Percentiles rank a stretch among this genome's conserved stretches.
Conservation (phyloP, 1,140 invertebrate genomes). For the Apis florea region DNA sequence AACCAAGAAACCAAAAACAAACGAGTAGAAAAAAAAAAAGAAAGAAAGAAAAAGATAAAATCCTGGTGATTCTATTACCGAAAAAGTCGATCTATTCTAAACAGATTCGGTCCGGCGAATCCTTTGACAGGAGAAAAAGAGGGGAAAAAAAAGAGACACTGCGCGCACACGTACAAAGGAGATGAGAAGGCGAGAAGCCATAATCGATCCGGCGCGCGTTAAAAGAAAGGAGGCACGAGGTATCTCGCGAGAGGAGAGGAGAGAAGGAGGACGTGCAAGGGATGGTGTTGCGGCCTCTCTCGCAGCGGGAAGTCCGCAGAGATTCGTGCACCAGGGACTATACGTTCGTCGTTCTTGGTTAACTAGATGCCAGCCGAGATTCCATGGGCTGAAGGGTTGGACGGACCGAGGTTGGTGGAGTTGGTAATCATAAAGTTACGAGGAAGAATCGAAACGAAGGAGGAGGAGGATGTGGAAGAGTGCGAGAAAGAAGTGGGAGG, state of each 20-base stretch:
- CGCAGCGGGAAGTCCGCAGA: constrained; percentile 64
- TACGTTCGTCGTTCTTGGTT: constrained; percentile 60
- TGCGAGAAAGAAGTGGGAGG: neutral
- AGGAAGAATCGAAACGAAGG: constrained; percentile 3
- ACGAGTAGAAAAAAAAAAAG: neutral
- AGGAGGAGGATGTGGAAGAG: neutral
- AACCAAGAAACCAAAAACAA: constrained; percentile 30
- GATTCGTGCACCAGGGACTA: constrained; percentile 65
- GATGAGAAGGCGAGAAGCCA: constrained; percentile 46
- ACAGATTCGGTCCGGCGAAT: constrained; percentile 16
- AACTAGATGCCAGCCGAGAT: constrained; percentile 69
- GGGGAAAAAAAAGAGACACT: neutral
- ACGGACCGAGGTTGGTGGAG: constrained; percentile 60
- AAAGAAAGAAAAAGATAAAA: neutral
- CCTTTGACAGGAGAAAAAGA: neutral
- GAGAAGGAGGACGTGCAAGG: constrained; percentile 47
- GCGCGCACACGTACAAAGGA: neutral
- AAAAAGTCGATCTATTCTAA: too few species aligned
- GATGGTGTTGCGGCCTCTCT: constrained; percentile 64
- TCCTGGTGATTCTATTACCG: too few species aligned
- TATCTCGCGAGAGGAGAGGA: constrained; percentile 57
- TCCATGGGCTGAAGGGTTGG: constrained; percentile 66
- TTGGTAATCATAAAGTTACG: constrained; percentile 65
- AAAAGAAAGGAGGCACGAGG: constrained; percentile 65
- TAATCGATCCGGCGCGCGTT: constrained; percentile 65